Conservation (phyloP, 1,140 invertebrate species). For the Ridgeia piscesae region DNA sequence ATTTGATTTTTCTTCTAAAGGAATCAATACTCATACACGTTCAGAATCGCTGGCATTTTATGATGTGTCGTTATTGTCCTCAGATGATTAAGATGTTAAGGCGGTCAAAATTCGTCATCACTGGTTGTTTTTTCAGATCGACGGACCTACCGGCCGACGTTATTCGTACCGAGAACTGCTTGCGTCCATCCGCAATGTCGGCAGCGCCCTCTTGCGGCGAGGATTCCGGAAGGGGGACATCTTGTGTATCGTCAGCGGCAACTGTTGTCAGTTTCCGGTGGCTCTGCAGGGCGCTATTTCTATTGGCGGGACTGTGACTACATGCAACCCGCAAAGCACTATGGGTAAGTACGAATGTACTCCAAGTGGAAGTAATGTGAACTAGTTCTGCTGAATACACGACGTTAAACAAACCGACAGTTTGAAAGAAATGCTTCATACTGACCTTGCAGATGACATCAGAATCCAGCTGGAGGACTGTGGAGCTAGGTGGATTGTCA, state of each 20-base stretch:
- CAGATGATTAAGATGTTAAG: neutral
- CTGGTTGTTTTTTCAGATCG: neutral
- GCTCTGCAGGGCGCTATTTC: slow-evolving; percentile 68
- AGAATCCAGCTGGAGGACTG: neutral
- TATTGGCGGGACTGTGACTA: slow-evolving; percentile 72
- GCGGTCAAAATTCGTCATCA: neutral
- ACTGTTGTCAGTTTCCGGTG: slow-evolving; percentile 74
- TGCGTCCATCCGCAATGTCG: slow-evolving; percentile 61
- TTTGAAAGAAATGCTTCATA: too few relatives aligned
- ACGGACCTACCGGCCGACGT: neutral
- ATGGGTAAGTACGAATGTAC: slow-evolving; percentile 69
- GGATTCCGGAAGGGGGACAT: slow-evolving; percentile 72
- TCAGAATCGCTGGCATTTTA: neutral
- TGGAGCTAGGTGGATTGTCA: neutral
- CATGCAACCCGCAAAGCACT: slow-evolving; percentile 80
- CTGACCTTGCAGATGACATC: neutral
- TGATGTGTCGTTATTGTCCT: neutral
- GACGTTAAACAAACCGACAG: neutral
- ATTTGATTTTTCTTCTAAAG: too few relatives aligned
- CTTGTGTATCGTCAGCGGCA: slow-evolving; percentile 71
- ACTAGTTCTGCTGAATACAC: neutral
- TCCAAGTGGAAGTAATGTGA: neutral
- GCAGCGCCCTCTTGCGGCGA: slow-evolving; percentile 65
- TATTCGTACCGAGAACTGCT: slow-evolving; percentile 7
- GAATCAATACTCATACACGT: too few relatives aligned